A percentile compares a stretch with the other conserved stretches of the same genome.
Evolutionary conservation across 2,888 invertebrate species (phyloP).

Genomic region (Drosophila conformis): DNA sequence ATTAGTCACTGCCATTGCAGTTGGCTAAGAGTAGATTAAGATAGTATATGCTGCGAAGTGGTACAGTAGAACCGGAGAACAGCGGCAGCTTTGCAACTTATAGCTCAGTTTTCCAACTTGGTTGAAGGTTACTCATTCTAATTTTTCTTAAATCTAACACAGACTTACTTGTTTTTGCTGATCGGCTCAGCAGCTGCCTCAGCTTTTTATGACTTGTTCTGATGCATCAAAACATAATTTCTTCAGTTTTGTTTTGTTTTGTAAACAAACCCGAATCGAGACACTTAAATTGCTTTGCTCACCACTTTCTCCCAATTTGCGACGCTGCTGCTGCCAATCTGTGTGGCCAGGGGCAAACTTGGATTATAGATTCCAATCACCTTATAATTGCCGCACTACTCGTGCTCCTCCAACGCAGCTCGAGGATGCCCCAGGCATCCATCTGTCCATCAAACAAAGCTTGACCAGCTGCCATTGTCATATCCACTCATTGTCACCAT

Average conservation of each 20-base stretch:
- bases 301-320: constrained; percentile 61
- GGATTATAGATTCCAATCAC: constrained; percentile 59
- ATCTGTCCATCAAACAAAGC: constrained; percentile 42
- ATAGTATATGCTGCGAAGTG: background rate
- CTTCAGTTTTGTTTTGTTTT: constrained; percentile 21
- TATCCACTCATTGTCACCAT: constrained; percentile 28
- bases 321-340: constrained; percentile 33
- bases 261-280: background rate
- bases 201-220: background rate
- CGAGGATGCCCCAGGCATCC: constrained; percentile 36
- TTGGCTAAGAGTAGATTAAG: background rate
- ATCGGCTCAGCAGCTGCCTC: background rate
- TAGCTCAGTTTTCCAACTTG: background rate
- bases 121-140: background rate
- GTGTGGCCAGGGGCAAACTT: constrained; percentile 28
- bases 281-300: constrained; percentile 22
- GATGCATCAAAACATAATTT: constrained; percentile 17
- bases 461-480: constrained; percentile 34
- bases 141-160: background rate
- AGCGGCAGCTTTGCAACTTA: background rate
- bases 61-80: background rate
- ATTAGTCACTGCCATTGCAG: background rate
- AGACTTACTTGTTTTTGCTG: background rate
- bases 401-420: constrained; percentile 29
- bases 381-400: constrained; percentile 53